Evolutionary conservation across 1,140 invertebrate species (phyloP), one percentile per base, ranked within the genome.

Genomic region (Propsilocerus akamusi): DNA sequence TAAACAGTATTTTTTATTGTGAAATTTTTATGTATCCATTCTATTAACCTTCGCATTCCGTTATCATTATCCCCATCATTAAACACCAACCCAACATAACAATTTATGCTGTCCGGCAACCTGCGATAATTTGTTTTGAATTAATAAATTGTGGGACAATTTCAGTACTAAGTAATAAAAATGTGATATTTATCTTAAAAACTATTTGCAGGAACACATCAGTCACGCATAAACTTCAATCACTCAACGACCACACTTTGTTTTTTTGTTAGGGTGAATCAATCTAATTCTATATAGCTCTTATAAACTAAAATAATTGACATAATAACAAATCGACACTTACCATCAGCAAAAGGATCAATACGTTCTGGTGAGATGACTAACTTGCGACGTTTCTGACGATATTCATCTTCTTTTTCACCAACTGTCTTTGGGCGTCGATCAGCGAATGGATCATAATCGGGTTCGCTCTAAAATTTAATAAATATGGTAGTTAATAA

Each of bases 301-400:
- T n/a, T n/a, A n/a, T n/a, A n/a, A n/a, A n/a, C n/a, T n/a, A n/a
- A n/a, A n/a, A n/a, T n/a, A n/a, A n/a, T n/a, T n/a, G n/a, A n/a
- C n/a, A n/a, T n/a, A n/a, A n/a, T 34, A 12, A 34, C 32, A n/a
- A 55, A 58, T 56, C 25, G 51, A 47, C 60, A 79, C 80, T 68
- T 75, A 96, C 93, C 92, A 74, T 96, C 91, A 58, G 90, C 91
- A 76, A 98, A 99, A 20, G 92, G 91, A 80, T 99, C 95, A 52
- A 83, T 81, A 58, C 90, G 75, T 60, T 96, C 93, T 5, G 96
- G 96, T 1, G 96, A 99, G 54, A 97, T 94, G 47, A 96, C 90
- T 73, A 86, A 81, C 60, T 83, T 75, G 47, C 87, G 74, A 50
- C 88, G 75, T 58, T 87, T 84, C 55, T 87, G 83, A 49, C 88